Base-by-base conservation (phyloP, 2,888 invertebrate species). In the Platypus cylindrus region DNA sequence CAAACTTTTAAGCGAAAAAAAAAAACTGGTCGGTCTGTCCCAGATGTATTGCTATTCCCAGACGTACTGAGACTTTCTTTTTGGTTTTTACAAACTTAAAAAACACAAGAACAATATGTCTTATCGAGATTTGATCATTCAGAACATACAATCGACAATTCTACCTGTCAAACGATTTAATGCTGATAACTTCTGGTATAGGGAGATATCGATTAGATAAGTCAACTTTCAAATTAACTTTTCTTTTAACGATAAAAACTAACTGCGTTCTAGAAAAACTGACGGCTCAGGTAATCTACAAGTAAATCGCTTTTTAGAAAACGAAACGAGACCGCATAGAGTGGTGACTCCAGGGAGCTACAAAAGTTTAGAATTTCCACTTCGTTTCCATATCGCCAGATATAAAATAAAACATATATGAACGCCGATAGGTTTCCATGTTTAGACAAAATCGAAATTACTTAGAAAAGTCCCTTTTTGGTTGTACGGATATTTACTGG, bases 121-220 rank as follows among this genome's bases (percentile, higher is more conserved):
- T 30, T 30, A 30, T 30, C 14, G 20, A n/a, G 5, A 30, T 13
- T 11, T 12, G 14, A 15, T 12, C 8, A 27, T 9, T 16, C 2
- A 3, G n/a, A 16, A 27, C 3, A n/a, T 7, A 13, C n/a, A 15
- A 22, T 30, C 30, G 22, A 17, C 28, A 28, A 15, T 7, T 16
- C 28, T 16, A 16, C 46, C 44, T 37, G 45, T 41, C 48, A 49
- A 48, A 47, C 47, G 47, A 48, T 46, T 49, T 44, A 47, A 43
- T 47, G 44, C 38, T 40, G 40, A 38, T 45, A 44, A 47, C 46
- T 41, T 45, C n/a, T n/a, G n/a, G 45, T 40, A 41, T 41, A 47
- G 47, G 44, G 45, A 42, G 45, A 41, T 45, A 45, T 47, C 43
- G 46, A 46, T 44, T 44, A 27, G 17, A 17, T 26, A 34, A 30